Base-by-base conservation (phyloP, 1,140 invertebrate genomes). In the Monochamus saltuarius region DNA sequence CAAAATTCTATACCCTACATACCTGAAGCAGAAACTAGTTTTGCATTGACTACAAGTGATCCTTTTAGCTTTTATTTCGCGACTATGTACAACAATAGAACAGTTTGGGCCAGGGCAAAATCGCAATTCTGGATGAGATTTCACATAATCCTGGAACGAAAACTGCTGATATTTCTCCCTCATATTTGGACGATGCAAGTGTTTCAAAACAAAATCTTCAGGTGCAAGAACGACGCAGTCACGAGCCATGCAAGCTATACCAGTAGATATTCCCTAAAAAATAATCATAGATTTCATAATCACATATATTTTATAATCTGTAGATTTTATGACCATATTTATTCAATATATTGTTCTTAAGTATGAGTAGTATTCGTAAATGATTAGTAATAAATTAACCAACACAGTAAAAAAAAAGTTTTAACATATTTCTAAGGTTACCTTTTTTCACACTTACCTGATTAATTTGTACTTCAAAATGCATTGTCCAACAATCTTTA, bases 81-180 rank as follows among this genome's bases (percentile, higher is more conserved):
- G 86, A 19, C 90, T 89, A 69, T 84, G 80, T 60, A 95, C 83
- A 42, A 95, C 84, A 63, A 94, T 87, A 77, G 91, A 88, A 82
- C 97, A 99, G 81, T 98, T 98, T 43, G 92, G 89, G 55, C 97
- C 96, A 42, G 96, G 95, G 80, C 97, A 99, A 78, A 97, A 98
- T 72, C 91, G 79, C 56, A 97, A 79, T 73, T 93, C 84, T 8
- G 93, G 92, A 81, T 96, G 92, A 49, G 92, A 92, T 75, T 90
- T 93, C 1, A 99, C 94, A 81, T 97, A 96, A 79, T 99, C 97
- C 71, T 91, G 87, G 76, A 98, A 98, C 62, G 92, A 89, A 76
- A 97, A 94, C 65, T 94, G 89, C 73, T 97, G 92, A 81, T 98
- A 99, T 72, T 93, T 92, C 72, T 96, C 92, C 56, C 91, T 81